Conservation (phyloP, 30 jellyfish, hydroid and myxozoan genomes). For the Aurelia aurita region DNA sequence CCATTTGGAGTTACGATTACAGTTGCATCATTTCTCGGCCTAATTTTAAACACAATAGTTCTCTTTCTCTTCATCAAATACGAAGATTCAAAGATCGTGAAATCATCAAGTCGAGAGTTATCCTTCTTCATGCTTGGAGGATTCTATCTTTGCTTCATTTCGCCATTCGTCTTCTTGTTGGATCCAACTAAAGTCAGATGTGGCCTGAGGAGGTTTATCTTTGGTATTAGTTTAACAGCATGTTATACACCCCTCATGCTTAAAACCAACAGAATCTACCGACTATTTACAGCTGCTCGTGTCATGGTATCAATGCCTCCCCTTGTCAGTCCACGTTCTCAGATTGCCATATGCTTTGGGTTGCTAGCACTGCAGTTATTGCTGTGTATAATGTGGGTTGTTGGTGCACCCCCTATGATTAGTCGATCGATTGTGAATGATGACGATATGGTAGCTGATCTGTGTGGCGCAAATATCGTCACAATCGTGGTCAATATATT, state of each 20-base stretch:
- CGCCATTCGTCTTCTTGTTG: conserved; percentile 56
- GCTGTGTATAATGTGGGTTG: conserved; percentile 79
- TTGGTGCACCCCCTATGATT: conserved; percentile 70
- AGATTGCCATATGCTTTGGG: conserved; percentile 73
- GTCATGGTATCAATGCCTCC: conserved; percentile 44
- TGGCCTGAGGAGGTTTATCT: conserved; percentile 58
- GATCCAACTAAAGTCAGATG: conserved; percentile 58
- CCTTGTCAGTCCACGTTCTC: conserved; percentile 80
- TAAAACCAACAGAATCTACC: conserved; percentile 80
- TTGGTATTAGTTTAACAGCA: conserved; percentile 76
- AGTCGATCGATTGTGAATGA: conserved; percentile 53
- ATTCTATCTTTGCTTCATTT: conserved; percentile 52
- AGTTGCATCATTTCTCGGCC: conserved; percentile 32
- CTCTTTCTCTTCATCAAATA: conserved; percentile 32
- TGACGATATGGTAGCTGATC: conserved; percentile 41
- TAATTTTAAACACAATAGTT: conserved; percentile 25
- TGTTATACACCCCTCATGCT: conserved; percentile 90
- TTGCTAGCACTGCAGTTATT: conserved; percentile 76
- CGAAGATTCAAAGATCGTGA: conserved; percentile 50
- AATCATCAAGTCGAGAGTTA: conserved; percentile 69
- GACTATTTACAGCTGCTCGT: conserved; percentile 79
- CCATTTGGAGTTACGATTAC: conserved; percentile 5
- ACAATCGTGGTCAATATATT: conserved; percentile 25
- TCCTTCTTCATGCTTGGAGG: conserved; percentile 57
- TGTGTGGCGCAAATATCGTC: conserved; percentile 33